Evolutionary conservation across 2,888 invertebrate genomes (phyloP).

Genomic region (Tiliacea aurago): DNA sequence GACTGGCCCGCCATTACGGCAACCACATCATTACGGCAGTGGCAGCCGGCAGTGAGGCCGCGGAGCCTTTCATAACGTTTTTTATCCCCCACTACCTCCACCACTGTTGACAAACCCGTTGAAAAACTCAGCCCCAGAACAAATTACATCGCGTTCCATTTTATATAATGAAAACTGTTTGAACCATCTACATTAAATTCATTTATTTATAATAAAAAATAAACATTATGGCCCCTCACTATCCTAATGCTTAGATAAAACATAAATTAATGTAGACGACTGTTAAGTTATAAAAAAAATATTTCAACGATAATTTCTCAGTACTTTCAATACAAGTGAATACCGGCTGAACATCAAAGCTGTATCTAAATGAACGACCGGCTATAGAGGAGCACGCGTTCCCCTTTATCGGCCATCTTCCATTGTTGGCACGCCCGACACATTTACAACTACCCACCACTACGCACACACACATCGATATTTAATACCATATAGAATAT

Average conservation of each 20-base stretch:
- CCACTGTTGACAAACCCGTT: slow-evolving; percentile 65
- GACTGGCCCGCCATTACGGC: slow-evolving; percentile 79
- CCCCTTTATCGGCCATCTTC: slow-evolving; percentile 74
- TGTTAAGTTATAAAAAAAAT: not conserved
- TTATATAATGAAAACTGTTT: slow-evolving; percentile 47
- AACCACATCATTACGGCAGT: slow-evolving; percentile 83
- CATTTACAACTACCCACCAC: slow-evolving; percentile 60
- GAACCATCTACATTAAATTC: not conserved
- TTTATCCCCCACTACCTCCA: slow-evolving; percentile 57
- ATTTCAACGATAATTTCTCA: slow-evolving; percentile 10
- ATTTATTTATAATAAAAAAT: not conserved
- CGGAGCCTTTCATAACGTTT: slow-evolving; percentile 69
- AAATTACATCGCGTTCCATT: slow-evolving; percentile 60
- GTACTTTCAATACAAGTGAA: slow-evolving; percentile 30
- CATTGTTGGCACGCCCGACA: slow-evolving; percentile 75
- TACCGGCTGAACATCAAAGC: slow-evolving; percentile 60
- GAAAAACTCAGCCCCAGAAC: slow-evolving; percentile 60
- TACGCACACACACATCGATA: slow-evolving; percentile 49
- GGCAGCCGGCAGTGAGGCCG: slow-evolving; percentile 62
- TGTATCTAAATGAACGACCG: slow-evolving; percentile 43
- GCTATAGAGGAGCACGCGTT: slow-evolving; percentile 60
- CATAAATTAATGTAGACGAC: too few species aligned
- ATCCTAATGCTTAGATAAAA: not conserved
- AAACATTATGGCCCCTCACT: not conserved
- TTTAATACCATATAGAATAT: slow-evolving; percentile 56